Evolutionary conservation across 2,888 invertebrate species (phyloP).

Genomic region (Panopea generosa): DNA sequence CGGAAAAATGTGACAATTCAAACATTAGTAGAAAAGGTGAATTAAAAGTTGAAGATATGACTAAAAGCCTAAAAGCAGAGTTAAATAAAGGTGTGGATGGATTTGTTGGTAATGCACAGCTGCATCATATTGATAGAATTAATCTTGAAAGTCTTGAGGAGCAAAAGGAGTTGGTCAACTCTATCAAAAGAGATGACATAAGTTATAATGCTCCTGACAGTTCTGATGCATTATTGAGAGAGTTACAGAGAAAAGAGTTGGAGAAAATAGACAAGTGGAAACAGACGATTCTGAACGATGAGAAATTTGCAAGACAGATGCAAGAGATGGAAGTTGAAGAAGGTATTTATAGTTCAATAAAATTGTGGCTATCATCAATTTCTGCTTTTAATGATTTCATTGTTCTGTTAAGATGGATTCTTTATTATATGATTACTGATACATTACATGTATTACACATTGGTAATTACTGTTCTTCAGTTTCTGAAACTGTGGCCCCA

Average conservation of each 20-base stretch:
- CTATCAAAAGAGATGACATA: not conserved
- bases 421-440: too few species aligned
- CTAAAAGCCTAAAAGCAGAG: not conserved
- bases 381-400: too few species aligned
- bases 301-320: conserved; percentile 49
- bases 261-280: conserved; percentile 39
- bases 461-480: too few species aligned
- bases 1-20: not conserved
- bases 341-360: conserved; percentile 2
- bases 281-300: conserved; percentile 42
- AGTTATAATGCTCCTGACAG: not conserved
- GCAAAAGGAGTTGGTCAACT: not conserved
- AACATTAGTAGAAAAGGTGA: not conserved
- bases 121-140: not conserved
- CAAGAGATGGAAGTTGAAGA: conserved; percentile 32
- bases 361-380: too few species aligned
- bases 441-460: too few species aligned
- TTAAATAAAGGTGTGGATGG: not conserved
- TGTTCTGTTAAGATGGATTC: too few species aligned
- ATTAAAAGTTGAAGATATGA: not conserved
- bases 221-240: not conserved
- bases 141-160: not conserved
- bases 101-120: not conserved
- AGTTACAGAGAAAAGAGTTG: conserved; percentile 44
- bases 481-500: too few species aligned